phyloP scores from a whole-genome alignment of 2,797 vertebrate genomes.

The Typhlichthys subterraneus region DNA sequence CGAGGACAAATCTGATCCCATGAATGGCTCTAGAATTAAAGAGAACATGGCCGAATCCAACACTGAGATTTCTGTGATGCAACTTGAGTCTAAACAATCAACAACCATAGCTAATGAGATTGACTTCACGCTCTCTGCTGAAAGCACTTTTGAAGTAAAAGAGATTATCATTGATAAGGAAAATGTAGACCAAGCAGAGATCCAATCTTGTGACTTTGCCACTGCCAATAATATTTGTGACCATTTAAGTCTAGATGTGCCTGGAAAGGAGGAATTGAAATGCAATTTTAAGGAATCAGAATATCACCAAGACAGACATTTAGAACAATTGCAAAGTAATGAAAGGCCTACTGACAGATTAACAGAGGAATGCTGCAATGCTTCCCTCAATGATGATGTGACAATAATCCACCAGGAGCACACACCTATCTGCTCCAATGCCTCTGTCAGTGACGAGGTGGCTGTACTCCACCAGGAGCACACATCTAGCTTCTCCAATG shows the following conservation, averaged over 20 bases:
- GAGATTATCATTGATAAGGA: conserved; percentile 10
- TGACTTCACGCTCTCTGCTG: background rate
- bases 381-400: background rate
- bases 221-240: background rate
- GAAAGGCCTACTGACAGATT: background rate
- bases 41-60: background rate
- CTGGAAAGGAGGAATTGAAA: conserved; percentile 13
- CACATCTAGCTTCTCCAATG: background rate
- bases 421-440: background rate
- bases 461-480: background rate
- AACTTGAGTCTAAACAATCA: background rate
- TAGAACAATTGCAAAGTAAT: background rate
- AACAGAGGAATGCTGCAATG: background rate
- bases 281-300: conserved; percentile 3
- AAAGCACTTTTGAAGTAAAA: conserved; percentile 7
- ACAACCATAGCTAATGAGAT: background rate
- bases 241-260: background rate
- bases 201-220: background rate
- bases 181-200: conserved; percentile 13
- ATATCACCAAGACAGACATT: conserved; percentile 7
- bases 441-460: conserved; percentile 4
- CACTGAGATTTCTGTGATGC: conserved; percentile 6
- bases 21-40: conserved; percentile 5
- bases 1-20: conserved; percentile 8
- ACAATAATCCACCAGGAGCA: background rate